Percentiles rank a stretch among this genome's conserved stretches.
phyloP scores from a whole-genome alignment of 2,888 invertebrate species.

The Molanna angustata region DNA sequence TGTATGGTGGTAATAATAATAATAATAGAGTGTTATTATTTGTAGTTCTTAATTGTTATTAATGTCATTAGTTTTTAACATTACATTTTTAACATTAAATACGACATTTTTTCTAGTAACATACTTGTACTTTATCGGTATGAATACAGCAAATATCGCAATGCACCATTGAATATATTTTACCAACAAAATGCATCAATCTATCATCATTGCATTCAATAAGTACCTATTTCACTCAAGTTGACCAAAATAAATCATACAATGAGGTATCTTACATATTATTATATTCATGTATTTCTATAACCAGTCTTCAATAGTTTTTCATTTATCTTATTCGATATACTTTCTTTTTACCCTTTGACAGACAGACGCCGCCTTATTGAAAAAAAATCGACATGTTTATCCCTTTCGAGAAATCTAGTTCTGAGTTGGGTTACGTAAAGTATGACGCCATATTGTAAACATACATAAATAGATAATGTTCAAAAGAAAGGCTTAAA shows the following conservation, averaged over 20 bases:
- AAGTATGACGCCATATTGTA: constrained; percentile 23
- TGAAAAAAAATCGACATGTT: constrained; percentile 14
- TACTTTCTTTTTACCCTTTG: constrained; percentile 28
- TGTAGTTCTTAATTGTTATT: too few relatives aligned
- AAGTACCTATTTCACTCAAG: constrained; percentile 1
- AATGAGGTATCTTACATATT: too few relatives aligned
- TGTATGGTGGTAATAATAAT: too few relatives aligned
- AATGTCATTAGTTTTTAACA: not conserved
- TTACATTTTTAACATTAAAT: too few relatives aligned
- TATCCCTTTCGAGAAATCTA: constrained; percentile 22
- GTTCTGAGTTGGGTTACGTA: constrained; percentile 12
- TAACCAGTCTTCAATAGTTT: constrained; percentile 18
- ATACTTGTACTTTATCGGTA: not conserved
- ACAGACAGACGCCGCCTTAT: too few relatives aligned
- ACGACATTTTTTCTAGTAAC: not conserved
- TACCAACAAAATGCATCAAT: not conserved
- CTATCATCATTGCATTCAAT: not conserved
- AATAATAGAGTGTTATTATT: too few relatives aligned
- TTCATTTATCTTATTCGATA: constrained; percentile 32
- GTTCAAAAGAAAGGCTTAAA: too few relatives aligned
- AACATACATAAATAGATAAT: constrained; percentile 12
- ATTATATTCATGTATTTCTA: constrained; percentile 7
- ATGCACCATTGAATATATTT: not conserved
- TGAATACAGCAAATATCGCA: not conserved
- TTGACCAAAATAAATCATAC: constrained; percentile 12